A percentile compares a stretch with the other conserved stretches of the same genome.
Evolutionary conservation across 1,140 invertebrate genomes (phyloP).

Genomic region (Zaprionus ornatus): DNA sequence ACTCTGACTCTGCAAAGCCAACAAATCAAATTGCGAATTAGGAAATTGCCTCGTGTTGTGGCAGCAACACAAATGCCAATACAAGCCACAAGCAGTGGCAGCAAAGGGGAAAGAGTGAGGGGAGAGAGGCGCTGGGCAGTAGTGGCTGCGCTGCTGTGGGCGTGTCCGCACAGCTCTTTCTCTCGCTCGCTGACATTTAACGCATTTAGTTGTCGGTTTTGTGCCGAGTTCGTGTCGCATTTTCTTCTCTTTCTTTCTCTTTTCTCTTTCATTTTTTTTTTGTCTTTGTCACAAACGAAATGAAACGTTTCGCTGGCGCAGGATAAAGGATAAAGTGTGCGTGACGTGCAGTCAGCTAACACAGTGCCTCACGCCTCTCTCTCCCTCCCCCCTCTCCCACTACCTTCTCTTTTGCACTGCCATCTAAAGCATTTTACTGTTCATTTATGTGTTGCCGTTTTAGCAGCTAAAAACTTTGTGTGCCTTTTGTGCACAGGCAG

Average conservation of each 20-base stretch:
- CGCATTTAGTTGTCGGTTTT: slow-evolving; percentile 67
- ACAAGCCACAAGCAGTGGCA: slow-evolving; percentile 24
- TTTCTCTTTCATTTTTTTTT: slow-evolving; percentile 36
- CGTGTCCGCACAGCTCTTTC: slow-evolving; percentile 8
- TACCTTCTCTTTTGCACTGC: neutral
- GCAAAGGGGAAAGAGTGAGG: neutral
- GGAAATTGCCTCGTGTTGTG: slow-evolving; percentile 7
- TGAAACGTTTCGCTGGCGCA: slow-evolving; percentile 61
- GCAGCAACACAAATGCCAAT: slow-evolving; percentile 29
- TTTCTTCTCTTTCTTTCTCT: no score
- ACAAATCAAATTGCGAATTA: slow-evolving; percentile 44
- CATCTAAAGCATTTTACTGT: slow-evolving; percentile 39
- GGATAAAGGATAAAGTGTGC: slow-evolving; percentile 73
- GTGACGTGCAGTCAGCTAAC: slow-evolving; percentile 55
- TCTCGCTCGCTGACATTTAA: slow-evolving; percentile 44
- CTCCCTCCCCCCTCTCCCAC: neutral
- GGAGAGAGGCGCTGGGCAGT: neutral
- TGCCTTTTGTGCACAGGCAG: slow-evolving; percentile 4
- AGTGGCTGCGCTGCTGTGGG: neutral
- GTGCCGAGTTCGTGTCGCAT: slow-evolving; percentile 1
- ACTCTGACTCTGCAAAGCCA: neutral
- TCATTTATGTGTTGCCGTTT: slow-evolving; percentile 70
- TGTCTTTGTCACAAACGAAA: slow-evolving; percentile 63
- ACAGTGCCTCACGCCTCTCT: neutral
- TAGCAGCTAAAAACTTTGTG: slow-evolving; percentile 65